Conservation (phyloP, 35 echinoderm and acorn worm species). For the Anneissia japonica region DNA sequence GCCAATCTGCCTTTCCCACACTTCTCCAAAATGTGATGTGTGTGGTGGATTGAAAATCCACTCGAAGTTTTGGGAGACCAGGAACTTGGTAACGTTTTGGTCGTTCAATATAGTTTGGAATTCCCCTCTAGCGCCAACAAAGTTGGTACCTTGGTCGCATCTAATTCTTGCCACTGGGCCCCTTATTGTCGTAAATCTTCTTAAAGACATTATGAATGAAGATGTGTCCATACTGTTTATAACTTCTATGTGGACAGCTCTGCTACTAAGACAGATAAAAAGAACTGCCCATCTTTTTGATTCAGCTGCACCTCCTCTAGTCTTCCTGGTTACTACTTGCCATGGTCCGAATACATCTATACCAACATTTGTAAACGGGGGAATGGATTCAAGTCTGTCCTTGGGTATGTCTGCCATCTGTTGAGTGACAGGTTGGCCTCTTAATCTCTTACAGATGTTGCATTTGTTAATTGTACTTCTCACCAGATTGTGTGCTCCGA, state of each 20-base stretch:
- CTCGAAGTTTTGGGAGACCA: not conserved
- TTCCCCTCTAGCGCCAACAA: constrained; percentile 15
- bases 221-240: constrained; percentile 9
- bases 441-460: constrained; percentile 15
- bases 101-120: not conserved
- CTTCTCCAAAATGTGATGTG: constrained; percentile 19
- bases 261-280: constrained; percentile 21
- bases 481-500: constrained; percentile 19
- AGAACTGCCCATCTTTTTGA: constrained; percentile 33
- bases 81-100: not conserved
- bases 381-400: constrained; percentile 12
- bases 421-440: not conserved
- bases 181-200: constrained; percentile 1
- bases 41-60: constrained; percentile 46
- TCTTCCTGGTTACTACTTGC: not conserved
- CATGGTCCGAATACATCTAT: constrained; percentile 32
- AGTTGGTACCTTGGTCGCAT: constrained; percentile 42
- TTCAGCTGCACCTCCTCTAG: not conserved
- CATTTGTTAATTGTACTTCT: constrained; percentile 33
- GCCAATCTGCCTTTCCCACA: constrained; percentile 28
- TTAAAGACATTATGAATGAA: constrained; percentile 10
- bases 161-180: constrained; percentile 12
- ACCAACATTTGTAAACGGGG: constrained; percentile 28
- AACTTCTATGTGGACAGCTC: constrained; percentile 23
- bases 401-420: constrained; percentile 42